phyloP scores from a whole-genome alignment of 1,140 invertebrate species.

The Copidosoma floridanum region DNA sequence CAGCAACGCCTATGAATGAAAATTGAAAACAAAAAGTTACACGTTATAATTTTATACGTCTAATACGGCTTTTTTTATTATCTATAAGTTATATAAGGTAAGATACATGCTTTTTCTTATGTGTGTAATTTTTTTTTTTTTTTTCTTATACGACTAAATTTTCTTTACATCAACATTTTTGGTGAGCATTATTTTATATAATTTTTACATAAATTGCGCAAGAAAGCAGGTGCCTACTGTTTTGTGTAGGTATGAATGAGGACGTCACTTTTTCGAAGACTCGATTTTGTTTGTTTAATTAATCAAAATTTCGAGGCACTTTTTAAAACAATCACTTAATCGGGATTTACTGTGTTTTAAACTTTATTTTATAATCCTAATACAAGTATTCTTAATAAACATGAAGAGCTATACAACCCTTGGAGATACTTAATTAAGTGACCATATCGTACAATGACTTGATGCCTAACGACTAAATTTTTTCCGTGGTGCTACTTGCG shows the following conservation, averaged over 20 bases:
- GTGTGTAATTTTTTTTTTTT: not conserved
- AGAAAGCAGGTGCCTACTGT: slow-evolving; percentile 19
- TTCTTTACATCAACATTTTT: not conserved
- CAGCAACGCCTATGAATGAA: not conserved
- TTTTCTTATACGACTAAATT: too few relatives aligned
- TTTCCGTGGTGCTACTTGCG: too few relatives aligned
- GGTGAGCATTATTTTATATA: not conserved
- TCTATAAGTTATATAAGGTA: not conserved
- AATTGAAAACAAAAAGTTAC: slow-evolving; percentile 3
- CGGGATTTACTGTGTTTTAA: slow-evolving; percentile 11
- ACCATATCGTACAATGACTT: too few relatives aligned
- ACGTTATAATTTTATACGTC: not conserved
- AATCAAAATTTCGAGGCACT: slow-evolving; percentile 20
- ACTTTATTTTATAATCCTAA: slow-evolving; percentile 25
- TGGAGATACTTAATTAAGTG: too few relatives aligned
- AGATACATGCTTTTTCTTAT: too few relatives aligned
- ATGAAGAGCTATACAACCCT: too few relatives aligned
- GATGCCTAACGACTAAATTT: too few relatives aligned
- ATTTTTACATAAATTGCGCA: slow-evolving; percentile 12
- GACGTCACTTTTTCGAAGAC: slow-evolving; percentile 22
- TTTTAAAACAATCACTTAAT: slow-evolving; percentile 15
- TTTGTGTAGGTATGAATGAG: not conserved
- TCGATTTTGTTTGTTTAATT: slow-evolving; percentile 12
- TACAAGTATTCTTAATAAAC: too few relatives aligned
- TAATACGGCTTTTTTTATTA: slow-evolving; percentile 7